Evolutionary conservation across 2,113 vertebrate species (phyloP), one percentile per base, ranked within the genome.

Genomic region (Entelurus aequoreus): DNA sequence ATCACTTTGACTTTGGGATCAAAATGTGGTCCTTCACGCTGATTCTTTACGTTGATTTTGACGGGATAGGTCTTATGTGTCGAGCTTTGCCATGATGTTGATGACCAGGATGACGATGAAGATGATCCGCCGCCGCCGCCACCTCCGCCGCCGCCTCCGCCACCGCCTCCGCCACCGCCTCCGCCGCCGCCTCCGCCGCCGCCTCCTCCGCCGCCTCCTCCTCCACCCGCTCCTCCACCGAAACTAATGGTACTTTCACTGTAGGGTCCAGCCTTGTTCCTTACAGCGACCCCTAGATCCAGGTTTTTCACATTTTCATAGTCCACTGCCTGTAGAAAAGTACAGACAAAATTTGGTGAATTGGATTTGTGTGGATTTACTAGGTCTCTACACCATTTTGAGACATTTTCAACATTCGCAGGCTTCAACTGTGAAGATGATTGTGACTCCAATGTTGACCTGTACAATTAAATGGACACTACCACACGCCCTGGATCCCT

Each of bases 11-110:
- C 75, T 72, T 75, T 77, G 36, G 94, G 95, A 0, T 65, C 2
- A 81, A 99, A 97, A 5, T 1, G 14, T 11, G 93, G 88, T 1
- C 92, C 93, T 77, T 99, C 96, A 1, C 62, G 68, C 54, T 91
- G 38, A 69, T 99, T 94, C 75, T 84, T 70, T 47, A 99, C 92
- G 0, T 83, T 92, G 75, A 90, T 93, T 70, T 83, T 76, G 71
- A 86, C 84, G 21, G 46, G 91, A 88, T 79, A 92, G 76, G 73
- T 84, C 79, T 66, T 77, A 13, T n/a, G 56, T 12, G 0, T 4
- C 5, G 28, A 44, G 21, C 47, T 21, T 55, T 42, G 19, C 52
- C 56, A 57, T 11, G 6, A 46, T 12, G 42, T 11, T 3, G 42
- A 46, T 46, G 42, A 46, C 4, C 4, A 46, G 5, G 42, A 46